Percentiles rank a stretch among this genome's conserved stretches.
Conservation (phyloP, 2,888 invertebrate genomes). For the Aplocera efformata region DNA sequence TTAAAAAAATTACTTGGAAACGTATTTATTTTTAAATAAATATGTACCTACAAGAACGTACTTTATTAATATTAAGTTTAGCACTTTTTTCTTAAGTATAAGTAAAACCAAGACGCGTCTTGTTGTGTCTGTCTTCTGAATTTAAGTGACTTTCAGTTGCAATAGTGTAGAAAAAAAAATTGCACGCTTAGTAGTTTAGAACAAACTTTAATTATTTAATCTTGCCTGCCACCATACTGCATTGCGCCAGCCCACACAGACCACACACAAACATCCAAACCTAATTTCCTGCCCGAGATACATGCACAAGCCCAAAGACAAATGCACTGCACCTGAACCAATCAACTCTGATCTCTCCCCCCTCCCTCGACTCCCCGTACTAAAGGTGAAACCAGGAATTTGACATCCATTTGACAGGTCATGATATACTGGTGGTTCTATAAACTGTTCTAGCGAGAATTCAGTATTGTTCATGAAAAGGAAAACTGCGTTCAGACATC, state of each 20-base stretch:
- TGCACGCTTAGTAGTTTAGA: too few species aligned
- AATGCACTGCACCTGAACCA: conserved; percentile 57
- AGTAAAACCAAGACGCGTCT: too few species aligned
- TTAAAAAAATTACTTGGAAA: too few species aligned
- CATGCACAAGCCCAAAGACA: conserved; percentile 68
- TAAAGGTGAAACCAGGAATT: conserved; percentile 21
- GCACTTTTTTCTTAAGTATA: too few species aligned
- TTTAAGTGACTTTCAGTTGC: too few species aligned
- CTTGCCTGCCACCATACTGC: conserved; percentile 19
- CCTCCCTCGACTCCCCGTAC: conserved; percentile 12
- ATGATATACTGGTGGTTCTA: conserved; percentile 22
- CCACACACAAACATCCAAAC: conserved; percentile 72
- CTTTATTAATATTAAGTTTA: too few species aligned
- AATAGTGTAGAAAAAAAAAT: too few species aligned
- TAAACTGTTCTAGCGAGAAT: conserved; percentile 31
- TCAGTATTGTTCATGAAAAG: conserved; percentile 15
- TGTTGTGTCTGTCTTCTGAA: too few species aligned
- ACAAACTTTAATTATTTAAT: neutral
- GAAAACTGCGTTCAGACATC: conserved; percentile 1
- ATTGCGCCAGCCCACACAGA: conserved; percentile 44
- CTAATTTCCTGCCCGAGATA: conserved; percentile 80
- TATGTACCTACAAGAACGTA: too few species aligned
- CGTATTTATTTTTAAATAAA: too few species aligned
- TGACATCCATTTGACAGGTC: conserved; percentile 35
- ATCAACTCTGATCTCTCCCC: conserved; percentile 36